Base-by-base conservation (phyloP, 2,797 vertebrate species). In the Lutjanus campechanus region DNA sequence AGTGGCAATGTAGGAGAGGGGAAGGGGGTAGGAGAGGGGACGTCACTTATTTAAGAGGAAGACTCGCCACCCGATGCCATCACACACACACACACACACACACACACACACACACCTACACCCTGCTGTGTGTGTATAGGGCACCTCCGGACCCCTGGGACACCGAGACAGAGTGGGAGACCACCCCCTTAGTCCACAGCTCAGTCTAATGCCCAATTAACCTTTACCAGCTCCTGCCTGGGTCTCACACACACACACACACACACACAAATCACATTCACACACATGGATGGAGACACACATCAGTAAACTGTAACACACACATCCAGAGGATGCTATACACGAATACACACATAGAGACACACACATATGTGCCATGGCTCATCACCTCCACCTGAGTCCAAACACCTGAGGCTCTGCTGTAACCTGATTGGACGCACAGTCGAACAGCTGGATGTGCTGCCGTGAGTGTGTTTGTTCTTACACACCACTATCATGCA, bases 141-240 rank as follows among this genome's bases (percentile, higher is more conserved):
- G 90, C 93, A 94, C 88, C 85, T 91, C 90, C 70, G 91, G 87
- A 92, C 90, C 91, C 92, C 93, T 86, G 84, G 86, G 86, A 91
- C 73, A 76, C 79, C 4, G 15, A 87, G 79, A 91, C 79, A 77
- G 86, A 89, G 85, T 75, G 78, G 82, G 83, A 90, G 89, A 88
- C 89, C 88, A 72, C 88, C 92, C 87, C 84, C 90, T 82, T 81
- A 29, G 81, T 86, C 89, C 84, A 89, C 85, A 91, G 80, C 90
- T 87, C 88, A 87, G 84, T 88, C 88, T 95, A 95, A 96, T 94
- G 88, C 94, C 95, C 94, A 96, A 95, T 96, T 96, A 96, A 95
- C 95, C 95, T 96, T 96, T 95, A 90, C 82, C 82, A 90, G 87
- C 75, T 82, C 73, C 81, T 82, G 79, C 85, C 65, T 85, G 82